Conservation (phyloP, 2,113 vertebrate species). For the Cyanoramphus novaezelandiae region DNA sequence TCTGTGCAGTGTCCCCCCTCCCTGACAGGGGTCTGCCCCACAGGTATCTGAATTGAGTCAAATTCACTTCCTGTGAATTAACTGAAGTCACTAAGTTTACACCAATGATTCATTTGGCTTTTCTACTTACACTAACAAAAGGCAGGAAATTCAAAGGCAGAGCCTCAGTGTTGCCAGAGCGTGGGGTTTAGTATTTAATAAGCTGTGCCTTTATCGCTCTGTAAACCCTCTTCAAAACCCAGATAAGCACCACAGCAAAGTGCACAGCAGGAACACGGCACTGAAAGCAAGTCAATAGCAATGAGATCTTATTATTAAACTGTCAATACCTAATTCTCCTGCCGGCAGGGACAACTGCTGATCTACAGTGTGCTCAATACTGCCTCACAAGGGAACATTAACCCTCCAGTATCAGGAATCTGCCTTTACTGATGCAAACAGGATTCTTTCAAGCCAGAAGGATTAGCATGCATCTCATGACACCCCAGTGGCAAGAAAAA, state of each 20-base stretch:
- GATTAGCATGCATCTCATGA: background rate
- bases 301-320: constrained; percentile 67
- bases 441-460: background rate
- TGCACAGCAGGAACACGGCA: background rate
- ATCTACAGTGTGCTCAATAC: background rate
- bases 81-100: background rate
- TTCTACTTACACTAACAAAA: constrained; percentile 33
- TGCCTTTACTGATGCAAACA: background rate
- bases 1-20: background rate
- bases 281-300: background rate
- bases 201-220: background rate
- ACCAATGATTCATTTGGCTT: constrained; percentile 22
- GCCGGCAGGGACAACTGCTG: constrained; percentile 3
- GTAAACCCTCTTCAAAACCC: background rate
- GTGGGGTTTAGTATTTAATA: constrained; percentile 4
- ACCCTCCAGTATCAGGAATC: background rate
- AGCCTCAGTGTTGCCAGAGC: background rate
- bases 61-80: background rate
- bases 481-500: background rate
- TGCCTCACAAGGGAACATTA: background rate
- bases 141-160: constrained; percentile 56
- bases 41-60: accelerated
- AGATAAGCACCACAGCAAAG: background rate
- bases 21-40: background rate
- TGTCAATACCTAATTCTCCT: constrained; percentile 69